phyloP scores from a whole-genome alignment of 2,888 invertebrate species.

The Chloroclysta siterata region DNA sequence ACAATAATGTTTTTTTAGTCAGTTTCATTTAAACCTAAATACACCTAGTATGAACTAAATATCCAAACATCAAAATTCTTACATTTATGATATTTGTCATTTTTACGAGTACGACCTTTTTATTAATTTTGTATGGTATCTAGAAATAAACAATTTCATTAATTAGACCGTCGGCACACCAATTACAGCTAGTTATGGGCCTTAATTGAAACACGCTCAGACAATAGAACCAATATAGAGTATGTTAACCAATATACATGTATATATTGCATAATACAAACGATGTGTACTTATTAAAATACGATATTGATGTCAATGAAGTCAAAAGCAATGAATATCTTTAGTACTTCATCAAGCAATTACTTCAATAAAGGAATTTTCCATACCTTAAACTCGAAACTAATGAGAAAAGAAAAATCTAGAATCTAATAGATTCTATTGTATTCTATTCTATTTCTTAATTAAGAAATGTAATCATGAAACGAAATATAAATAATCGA shows the following conservation, averaged over 20 bases:
- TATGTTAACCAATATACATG: conserved; percentile 21
- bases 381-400: conserved; percentile 1
- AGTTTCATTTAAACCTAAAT: no score
- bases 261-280: conserved; percentile 21
- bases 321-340: conserved; percentile 15
- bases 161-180: conserved; percentile 52
- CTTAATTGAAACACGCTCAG: conserved; percentile 77
- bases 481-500: no score
- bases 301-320: conserved; percentile 45
- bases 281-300: conserved; percentile 54
- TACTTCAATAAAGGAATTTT: conserved; percentile 14
- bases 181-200: conserved; percentile 69
- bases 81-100: no score
- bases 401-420: neutral
- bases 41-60: no score
- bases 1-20: no score
- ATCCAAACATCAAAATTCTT: no score
- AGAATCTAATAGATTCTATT: no score
- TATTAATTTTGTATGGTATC: conserved; percentile 24
- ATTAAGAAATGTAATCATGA: no score
- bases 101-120: conserved; percentile 10
- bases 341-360: conserved; percentile 9
- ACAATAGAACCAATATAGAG: conserved; percentile 37
- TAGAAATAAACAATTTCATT: conserved; percentile 43
- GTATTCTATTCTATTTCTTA: no score